Conservation (phyloP, 2,797 vertebrate genomes). For the Sternotherus odoratus region DNA sequence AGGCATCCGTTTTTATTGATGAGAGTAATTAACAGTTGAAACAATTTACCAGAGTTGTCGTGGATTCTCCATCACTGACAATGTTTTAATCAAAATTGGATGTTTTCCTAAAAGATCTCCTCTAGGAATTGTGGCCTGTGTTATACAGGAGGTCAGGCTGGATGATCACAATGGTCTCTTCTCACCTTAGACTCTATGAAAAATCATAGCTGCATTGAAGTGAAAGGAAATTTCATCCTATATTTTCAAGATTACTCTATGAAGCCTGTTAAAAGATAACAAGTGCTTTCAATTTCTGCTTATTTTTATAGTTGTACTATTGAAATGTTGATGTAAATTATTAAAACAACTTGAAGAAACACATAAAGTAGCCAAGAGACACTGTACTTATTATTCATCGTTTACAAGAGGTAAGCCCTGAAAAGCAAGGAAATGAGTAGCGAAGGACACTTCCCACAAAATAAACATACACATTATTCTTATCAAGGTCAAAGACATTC, state of each 20-base stretch:
- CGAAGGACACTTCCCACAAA: neutral
- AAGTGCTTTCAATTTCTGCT: neutral
- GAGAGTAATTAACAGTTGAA: too few relatives aligned
- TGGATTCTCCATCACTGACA: too few relatives aligned
- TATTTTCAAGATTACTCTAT: neutral
- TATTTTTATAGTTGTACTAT: conserved; percentile 10
- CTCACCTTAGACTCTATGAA: too few relatives aligned
- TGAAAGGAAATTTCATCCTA: neutral
- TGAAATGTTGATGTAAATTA: neutral
- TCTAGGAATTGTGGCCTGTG: too few relatives aligned
- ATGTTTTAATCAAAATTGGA: too few relatives aligned
- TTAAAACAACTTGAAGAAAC: neutral
- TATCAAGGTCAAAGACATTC: neutral
- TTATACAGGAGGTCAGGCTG: neutral
- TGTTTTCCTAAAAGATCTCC: too few relatives aligned
- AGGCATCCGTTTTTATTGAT: too few relatives aligned
- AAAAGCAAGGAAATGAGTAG: neutral
- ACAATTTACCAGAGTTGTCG: too few relatives aligned
- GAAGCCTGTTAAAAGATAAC: neutral
- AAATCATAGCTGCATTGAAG: neutral
- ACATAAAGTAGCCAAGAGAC: neutral
- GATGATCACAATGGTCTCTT: neutral
- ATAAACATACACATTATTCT: neutral
- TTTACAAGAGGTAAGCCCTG: neutral
- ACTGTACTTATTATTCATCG: neutral